Evolutionary conservation across 1,140 invertebrate genomes (phyloP), one percentile per base, ranked within the genome.

Genomic region (Ridgeia piscesae): DNA sequence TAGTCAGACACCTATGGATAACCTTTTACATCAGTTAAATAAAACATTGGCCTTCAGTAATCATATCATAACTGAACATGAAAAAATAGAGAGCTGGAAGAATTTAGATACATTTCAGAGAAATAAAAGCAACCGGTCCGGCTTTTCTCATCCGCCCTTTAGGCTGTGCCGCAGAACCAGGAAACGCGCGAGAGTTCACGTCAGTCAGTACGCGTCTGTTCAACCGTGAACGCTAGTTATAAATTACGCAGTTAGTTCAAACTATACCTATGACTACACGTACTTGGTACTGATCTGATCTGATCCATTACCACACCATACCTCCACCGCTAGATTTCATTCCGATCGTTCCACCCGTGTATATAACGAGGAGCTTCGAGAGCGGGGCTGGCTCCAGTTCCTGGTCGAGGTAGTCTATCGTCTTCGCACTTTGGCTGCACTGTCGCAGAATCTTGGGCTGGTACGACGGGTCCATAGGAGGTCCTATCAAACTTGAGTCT

Each of bases 271-370:
- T 21, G 27, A 31, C 58, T 77, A 77, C 58, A 77, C 17, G 14
- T 0, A 21, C 48, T 11, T 50, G 48, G 48, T 50, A 11, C 48
- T 50, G 21, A 8, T 0, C 48, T 50, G 48, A 50, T 21, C 48
- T 21, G 48, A 50, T 50, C 21, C 58, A 77, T 4, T 77, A 21
- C 58, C 27, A 27, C 0, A 77, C 58, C 58, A 31, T 77, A 77
- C 58, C 58, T 77, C 58, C 58, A 9, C 58, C 58, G 14, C 27
- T 77, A 21, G 58, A 77, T 77, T 77, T 77, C 92, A 93, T 93
- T 21, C 92, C 92, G 90, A 93, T 93, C 4, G 92, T 93, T 33
- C 92, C 92, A 34, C 92, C 92, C n/a, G 90, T 90, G 48, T 93
- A 93, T n/a, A 93, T 34, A 35, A 93, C 92, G 33, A 93, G 33